Evolutionary conservation across 2,113 vertebrate genomes (phyloP).

Genomic region (Piaya cayana): DNA sequence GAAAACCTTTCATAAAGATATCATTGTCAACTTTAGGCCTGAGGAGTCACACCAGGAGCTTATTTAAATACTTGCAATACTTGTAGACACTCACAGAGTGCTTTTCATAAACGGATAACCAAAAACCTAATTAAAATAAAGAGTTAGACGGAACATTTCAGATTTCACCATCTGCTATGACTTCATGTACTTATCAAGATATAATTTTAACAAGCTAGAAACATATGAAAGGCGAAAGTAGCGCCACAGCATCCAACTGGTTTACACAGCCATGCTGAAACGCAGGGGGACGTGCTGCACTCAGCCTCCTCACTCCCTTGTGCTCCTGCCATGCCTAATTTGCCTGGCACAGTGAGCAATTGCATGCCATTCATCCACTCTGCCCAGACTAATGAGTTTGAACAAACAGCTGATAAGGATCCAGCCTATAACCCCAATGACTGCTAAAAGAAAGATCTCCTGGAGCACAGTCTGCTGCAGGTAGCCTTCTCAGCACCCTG

Average conservation of each 20-base stretch:
- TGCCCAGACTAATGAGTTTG: not conserved
- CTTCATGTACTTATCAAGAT: constrained; percentile 41
- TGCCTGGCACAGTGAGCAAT: rapidly evolving
- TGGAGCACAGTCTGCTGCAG: not conserved
- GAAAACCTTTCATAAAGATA: not conserved
- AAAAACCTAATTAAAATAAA: constrained; percentile 45
- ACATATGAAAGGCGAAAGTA: constrained; percentile 52
- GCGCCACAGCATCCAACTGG: constrained; percentile 21
- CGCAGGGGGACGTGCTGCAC: not conserved
- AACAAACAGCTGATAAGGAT: not conserved
- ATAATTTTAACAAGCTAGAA: constrained; percentile 50
- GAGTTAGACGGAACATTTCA: constrained; percentile 36
- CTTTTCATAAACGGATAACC: constrained; percentile 31
- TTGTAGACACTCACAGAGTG: not conserved
- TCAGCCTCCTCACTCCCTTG: not conserved
- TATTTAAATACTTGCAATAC: constrained; percentile 34
- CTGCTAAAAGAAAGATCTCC: not conserved
- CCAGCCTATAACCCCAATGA: not conserved
- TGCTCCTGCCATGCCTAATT: not conserved
- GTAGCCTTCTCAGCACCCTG: not conserved
- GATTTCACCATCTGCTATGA: constrained; percentile 59
- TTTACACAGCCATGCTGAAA: not conserved
- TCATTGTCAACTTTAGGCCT: not conserved
- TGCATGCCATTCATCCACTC: not conserved
- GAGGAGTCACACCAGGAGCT: not conserved